Conservation (phyloP, 2,113 vertebrate species). For the Neolamprologus hecqui region DNA sequence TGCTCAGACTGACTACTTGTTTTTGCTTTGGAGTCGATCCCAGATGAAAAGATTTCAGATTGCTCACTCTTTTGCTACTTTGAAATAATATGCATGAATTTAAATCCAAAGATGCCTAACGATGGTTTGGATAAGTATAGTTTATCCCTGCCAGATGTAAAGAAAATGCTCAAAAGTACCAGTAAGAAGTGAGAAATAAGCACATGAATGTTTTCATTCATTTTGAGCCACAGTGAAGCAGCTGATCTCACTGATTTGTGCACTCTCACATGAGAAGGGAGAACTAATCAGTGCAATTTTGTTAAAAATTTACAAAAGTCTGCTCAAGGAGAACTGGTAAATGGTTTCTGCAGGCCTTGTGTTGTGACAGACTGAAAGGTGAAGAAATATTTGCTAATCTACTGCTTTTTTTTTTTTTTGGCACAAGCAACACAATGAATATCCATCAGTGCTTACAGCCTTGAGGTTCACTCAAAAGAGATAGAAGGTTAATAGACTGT, state of each 20-base stretch:
- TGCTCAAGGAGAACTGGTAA: not conserved
- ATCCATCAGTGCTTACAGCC: not conserved
- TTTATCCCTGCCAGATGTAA: not conserved
- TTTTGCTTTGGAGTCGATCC: not conserved
- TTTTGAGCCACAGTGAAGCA: not conserved
- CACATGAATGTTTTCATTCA: not conserved
- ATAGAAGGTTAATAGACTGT: not conserved
- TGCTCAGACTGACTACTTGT: not conserved
- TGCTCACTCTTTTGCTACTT: not conserved
- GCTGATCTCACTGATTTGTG: not conserved
- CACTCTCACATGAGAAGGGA: not conserved
- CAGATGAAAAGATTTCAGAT: not conserved
- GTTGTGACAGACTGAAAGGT: not conserved
- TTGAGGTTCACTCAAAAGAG: not conserved
- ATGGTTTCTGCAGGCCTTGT: not conserved
- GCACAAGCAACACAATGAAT: not conserved
- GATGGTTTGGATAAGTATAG: not conserved
- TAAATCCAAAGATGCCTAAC: not conserved
- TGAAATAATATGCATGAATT: not conserved
- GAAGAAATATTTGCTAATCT: not conserved
- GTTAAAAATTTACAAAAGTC: not conserved
- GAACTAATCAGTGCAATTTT: not conserved
- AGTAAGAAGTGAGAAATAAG: not conserved
- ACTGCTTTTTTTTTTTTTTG: not conserved
- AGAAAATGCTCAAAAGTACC: not conserved